Base-by-base conservation (phyloP, 2,888 invertebrate genomes). In the Pyrocoelia pectoralis region DNA sequence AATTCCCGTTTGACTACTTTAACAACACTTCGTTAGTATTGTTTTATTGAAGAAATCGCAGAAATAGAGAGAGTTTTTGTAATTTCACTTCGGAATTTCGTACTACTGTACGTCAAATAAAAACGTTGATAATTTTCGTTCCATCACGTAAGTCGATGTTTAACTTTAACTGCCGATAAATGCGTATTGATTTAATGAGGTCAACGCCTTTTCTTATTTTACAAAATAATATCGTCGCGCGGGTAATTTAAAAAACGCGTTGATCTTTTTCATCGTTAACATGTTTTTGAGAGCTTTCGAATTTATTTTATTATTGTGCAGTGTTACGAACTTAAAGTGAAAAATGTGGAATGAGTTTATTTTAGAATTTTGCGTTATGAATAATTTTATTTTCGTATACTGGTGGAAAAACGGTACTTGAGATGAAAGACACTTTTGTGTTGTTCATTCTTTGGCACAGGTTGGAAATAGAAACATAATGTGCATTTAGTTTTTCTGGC, bases 101-200 rank as follows among this genome's bases (percentile, higher is more conserved):
- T 48, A 19, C 54, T 51, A n/a, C 46, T 13, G 52, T 64, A 51
- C 62, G 60, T 65, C 58, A 53, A 65, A 48, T 57, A 65, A 63
- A 68, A 10, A 58, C 63, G 59, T 64, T 33, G 61, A 61, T 67
- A 66, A 59, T 70, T 63, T 70, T 60, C 61, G 66, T 61, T 51
- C 9, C 43, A 10, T 59, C 65, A 70, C 51, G 70, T 68, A 68
- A 70, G 70, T 70, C 67, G 67, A 61, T 63, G 67, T 67, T 62
- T 67, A 65, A 65, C 58, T 67, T 67, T 61, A 68, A 68, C 60
- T 61, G 60, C 56, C 61, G 61, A 50, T 63, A 61, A 58, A 61
- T 40, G 50, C 61, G 63, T 66, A 70, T 68, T 62, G 68, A 70
- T 68, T 24, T 63, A 46, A 48, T 52, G 56, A 62, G 69, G 67